Evolutionary conservation across 1,140 invertebrate species (phyloP).

Genomic region (Drosophila albomicans): DNA sequence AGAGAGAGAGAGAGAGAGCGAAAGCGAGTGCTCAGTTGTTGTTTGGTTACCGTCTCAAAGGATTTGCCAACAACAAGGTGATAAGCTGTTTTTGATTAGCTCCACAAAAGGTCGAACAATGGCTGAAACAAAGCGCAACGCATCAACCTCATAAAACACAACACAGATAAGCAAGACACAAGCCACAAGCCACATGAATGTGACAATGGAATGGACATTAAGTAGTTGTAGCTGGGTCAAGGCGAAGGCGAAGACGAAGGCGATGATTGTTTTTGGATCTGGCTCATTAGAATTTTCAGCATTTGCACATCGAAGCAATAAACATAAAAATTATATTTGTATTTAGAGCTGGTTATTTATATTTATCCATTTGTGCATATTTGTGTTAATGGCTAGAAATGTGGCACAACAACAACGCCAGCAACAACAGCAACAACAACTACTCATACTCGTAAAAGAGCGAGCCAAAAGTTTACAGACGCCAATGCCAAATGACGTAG

Average conservation of each 20-base stretch:
- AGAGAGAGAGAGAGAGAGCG: not conserved
- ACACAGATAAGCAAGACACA: conserved; percentile 56
- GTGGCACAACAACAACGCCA: conserved; percentile 5
- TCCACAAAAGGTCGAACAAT: conserved; percentile 46
- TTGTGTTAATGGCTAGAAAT: conserved; percentile 57
- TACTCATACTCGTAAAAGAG: not conserved
- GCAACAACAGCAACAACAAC: conserved; percentile 5
- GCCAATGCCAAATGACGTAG: conserved; percentile 65
- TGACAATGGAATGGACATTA: conserved; percentile 29
- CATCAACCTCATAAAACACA: conserved; percentile 56
- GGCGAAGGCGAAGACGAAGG: conserved; percentile 14
- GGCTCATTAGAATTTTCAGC: conserved; percentile 35
- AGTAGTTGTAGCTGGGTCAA: conserved; percentile 3
- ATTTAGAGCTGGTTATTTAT: conserved; percentile 27
- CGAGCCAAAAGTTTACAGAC: conserved; percentile 70
- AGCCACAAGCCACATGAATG: conserved; percentile 18
- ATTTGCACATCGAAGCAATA: conserved; percentile 50
- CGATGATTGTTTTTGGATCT: not conserved
- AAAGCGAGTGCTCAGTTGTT: conserved; percentile 5
- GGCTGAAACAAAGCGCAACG: conserved; percentile 23
- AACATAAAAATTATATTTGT: conserved; percentile 67
- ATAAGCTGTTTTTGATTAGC: conserved; percentile 70
- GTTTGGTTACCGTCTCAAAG: conserved; percentile 41
- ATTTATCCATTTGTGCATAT: conserved; percentile 45
- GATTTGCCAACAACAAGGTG: conserved; percentile 64